A percentile compares a stretch with the other conserved stretches of the same genome.
These are phyloP conservation scores for Synergus laeviventris DNA, from an alignment of 2,888 invertebrate species.

Conservation along the genomic window DNA sequence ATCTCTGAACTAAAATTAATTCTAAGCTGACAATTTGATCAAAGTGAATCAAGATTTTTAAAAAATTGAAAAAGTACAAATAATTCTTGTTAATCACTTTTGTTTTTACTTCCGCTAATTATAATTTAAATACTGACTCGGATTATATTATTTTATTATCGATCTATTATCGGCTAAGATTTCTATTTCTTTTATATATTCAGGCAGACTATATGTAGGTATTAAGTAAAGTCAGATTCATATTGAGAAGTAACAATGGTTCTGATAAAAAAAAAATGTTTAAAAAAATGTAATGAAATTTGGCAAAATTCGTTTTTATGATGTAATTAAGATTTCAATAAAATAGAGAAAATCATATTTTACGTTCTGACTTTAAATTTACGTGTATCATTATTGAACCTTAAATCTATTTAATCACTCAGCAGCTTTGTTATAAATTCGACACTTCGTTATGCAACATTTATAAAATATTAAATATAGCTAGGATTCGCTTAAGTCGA, in stretches of 20 bases:
- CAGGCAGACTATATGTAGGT: neutral
- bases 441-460: constrained; percentile 5
- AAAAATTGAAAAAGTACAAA: neutral
- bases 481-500: neutral
- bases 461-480: constrained; percentile 13
- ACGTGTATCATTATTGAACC: constrained; percentile 7
- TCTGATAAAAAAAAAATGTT: neutral
- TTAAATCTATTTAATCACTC: constrained; percentile 24
- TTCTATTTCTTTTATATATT: constrained; percentile 19
- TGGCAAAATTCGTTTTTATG: too few species aligned
- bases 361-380: constrained; percentile 20
- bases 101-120: constrained; percentile 17
- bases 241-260: neutral
- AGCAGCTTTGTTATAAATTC: constrained; percentile 8
- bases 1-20: neutral
- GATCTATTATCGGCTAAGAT: constrained; percentile 27
- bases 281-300: neutral
- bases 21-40: neutral
- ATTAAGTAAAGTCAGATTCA: neutral
- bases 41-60: neutral
- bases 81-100: constrained; percentile 30
- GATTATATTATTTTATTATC: constrained; percentile 44
- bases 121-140: constrained; percentile 45
- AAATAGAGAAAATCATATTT: constrained; percentile 27
- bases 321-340: neutral